Conservation (phyloP, 1,140 invertebrate genomes). For the Bombus sylvicola region DNA sequence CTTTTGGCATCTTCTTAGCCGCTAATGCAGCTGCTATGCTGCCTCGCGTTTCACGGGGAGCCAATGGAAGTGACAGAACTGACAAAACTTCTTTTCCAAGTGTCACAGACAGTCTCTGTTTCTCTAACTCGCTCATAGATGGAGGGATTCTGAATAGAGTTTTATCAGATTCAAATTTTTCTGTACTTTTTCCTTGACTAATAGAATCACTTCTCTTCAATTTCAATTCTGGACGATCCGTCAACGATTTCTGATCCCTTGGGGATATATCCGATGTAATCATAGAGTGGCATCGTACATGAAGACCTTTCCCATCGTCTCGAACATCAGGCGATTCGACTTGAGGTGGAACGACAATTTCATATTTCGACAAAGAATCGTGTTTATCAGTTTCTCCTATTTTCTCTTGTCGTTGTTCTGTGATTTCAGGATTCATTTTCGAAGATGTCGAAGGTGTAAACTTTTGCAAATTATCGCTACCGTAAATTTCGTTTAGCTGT, state of each 20-base stretch:
- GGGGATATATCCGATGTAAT: conserved; percentile 65
- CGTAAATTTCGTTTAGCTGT: conserved; percentile 92
- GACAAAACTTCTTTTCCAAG: conserved; percentile 89
- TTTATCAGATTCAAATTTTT: conserved; percentile 64
- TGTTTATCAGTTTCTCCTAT: background rate
- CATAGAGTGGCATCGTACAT: conserved; percentile 88
- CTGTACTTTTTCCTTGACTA: conserved; percentile 67
- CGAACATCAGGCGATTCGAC: conserved; percentile 64
- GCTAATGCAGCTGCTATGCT: conserved; percentile 84
- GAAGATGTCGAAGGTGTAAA: background rate
- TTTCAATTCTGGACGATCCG: conserved; percentile 6
- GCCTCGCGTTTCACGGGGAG: conserved; percentile 86
- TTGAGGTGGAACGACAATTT: conserved; percentile 85
- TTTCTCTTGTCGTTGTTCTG: background rate
- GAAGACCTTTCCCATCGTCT: conserved; percentile 82
- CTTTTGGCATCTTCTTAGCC: conserved; percentile 75
- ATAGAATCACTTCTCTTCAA: conserved; percentile 74
- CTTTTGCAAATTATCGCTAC: conserved; percentile 82
- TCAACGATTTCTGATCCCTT: conserved; percentile 10
- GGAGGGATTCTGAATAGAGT: conserved; percentile 28
- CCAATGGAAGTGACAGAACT: conserved; percentile 82
- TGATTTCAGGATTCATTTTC: background rate
- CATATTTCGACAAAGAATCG: conserved; percentile 78
- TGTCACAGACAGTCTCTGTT: conserved; percentile 87
- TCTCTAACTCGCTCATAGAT: conserved; percentile 85